Evolutionary conservation across 2,797 vertebrate genomes (phyloP), one percentile per base, ranked within the genome.

Genomic region (Nyctalus aviator): DNA sequence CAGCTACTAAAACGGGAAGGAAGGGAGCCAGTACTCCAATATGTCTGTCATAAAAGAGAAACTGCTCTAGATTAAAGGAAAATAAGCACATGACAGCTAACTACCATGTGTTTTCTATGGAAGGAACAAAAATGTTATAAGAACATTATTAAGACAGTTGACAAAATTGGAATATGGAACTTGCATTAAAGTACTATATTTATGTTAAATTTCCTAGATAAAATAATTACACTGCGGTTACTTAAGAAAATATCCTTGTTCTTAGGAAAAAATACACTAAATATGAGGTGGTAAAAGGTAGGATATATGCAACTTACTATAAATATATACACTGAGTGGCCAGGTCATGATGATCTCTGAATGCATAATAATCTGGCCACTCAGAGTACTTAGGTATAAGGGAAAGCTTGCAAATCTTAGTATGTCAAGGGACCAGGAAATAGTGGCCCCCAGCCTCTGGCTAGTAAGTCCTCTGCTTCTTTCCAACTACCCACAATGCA

Each of bases 71-170:
- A 83, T 44, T 79, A 85, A 41, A 89, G 15, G 12, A 79, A 21
- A 81, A 66, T 53, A 84, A 69, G 81, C 37, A 41, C 35, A 48
- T 32, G 44, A 75, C 41, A 86, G 23, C 27, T 76, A 71, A 71
- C 78, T 46, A n/a, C 11, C 59, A 83, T 21, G 25, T 68, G 27
- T 76, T 44, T 84, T 88, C 13, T 17, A 84, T 2, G 75, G 23
- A 94, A 35, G 41, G 44, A 84, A 79, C 18, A 79, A 88, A 89
- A 93, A 84, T 72, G 62, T 30, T 86, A 6, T 21, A 37, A 76
- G 44, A 81, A 81, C 20, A 73, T 68, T 68, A 79, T 50, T 41
- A 44, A 3, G 41, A 57, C 17, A 78, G 69, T 4, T 73, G 30
- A 27, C 27, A 79, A 95, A 76, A 82, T 55, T 90, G 30, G 27